Evolutionary conservation across 92 coral and sea anemone species (phyloP), one percentile per base, ranked within the genome.

Genomic region (Epizoanthus illoricatus): DNA sequence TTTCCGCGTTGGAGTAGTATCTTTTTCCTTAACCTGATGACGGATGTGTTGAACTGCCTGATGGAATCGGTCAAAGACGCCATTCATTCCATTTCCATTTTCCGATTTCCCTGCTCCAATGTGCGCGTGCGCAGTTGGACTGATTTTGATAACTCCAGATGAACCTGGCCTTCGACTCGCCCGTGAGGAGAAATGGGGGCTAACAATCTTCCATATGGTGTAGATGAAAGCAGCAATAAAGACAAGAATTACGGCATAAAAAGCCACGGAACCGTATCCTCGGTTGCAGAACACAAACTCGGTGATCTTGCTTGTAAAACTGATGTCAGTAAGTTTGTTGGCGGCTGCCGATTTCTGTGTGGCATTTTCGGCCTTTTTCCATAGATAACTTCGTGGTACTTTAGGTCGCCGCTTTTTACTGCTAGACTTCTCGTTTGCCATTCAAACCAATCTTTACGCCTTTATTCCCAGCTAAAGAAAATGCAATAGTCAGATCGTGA

Each of bases 131-230:
- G 85, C 69, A 68, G 94, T 91, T 20, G 97, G 97, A 70, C 65
- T 76, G 69, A 91, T 87, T 84, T 89, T 89, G 33, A 90, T 47
- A 20, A 86, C 64, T 42, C 89, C 69, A 43, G 87, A 70, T 19
- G 92, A 76, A 49, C 88, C 94, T 78, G 95, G 98, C 71, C 98
- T 85, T 87, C 98, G 86, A 60, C 40, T 85, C 3, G 85, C 82
- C 40, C 89, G 75, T 12, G 98, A 89, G 24, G 98, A 92, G 19
- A 85, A 79, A 71, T 94, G 96, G 20, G 95, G 89, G 69, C 98
- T 91, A 57, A 97, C 99, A 40, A 97, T 92, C 85, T 97, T 97
- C 91, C 99, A 92, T 76, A 97, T 86, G 49, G 92, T 88, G 39
- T 97, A 97, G 2, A 97, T 80, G 69, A 97, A 90, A 11, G 92